phyloP scores from a whole-genome alignment of 2,888 invertebrate genomes.

The Latheticus oryzae region DNA sequence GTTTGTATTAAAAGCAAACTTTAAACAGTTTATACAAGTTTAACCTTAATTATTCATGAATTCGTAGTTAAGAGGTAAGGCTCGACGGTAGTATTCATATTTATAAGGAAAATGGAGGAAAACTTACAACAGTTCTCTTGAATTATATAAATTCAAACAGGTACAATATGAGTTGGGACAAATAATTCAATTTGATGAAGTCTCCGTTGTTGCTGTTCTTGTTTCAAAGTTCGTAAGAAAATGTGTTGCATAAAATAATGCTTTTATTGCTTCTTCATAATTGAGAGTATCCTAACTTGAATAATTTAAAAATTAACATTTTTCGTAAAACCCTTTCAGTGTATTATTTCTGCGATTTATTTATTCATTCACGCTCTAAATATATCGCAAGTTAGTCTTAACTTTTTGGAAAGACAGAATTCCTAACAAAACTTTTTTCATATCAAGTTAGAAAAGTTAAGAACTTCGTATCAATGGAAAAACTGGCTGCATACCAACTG shows the following conservation, averaged over 20 bases:
- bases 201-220: too few species aligned
- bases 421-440: slow-evolving; percentile 18
- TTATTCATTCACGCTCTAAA: slow-evolving; percentile 6
- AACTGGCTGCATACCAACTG: too few species aligned
- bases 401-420: slow-evolving; percentile 2
- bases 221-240: too few species aligned
- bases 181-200: slow-evolving; percentile 29
- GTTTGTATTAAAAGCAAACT: slow-evolving; percentile 38
- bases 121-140: slow-evolving; percentile 20
- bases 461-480: slow-evolving; percentile 4
- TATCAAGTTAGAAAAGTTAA: slow-evolving; percentile 22
- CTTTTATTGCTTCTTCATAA: too few species aligned
- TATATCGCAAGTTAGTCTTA: slow-evolving; percentile 1
- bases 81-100: slow-evolving; percentile 29
- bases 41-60: slow-evolving; percentile 40
- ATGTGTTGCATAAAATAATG: too few species aligned
- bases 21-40: slow-evolving; percentile 40
- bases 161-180: slow-evolving; percentile 24
- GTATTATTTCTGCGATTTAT: too few species aligned
- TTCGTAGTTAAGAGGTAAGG: slow-evolving; percentile 32
- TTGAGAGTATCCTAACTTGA: too few species aligned
- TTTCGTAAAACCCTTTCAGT: too few species aligned
- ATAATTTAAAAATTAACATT: too few species aligned
- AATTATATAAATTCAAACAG: slow-evolving; percentile 32
- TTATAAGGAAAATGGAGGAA: slow-evolving; percentile 34